Percentiles rank a stretch among this genome's conserved stretches.
These are phyloP conservation scores for Argyra leucocephala DNA, from an alignment of 2,888 invertebrate genomes.

Conservation along the genomic window DNA sequence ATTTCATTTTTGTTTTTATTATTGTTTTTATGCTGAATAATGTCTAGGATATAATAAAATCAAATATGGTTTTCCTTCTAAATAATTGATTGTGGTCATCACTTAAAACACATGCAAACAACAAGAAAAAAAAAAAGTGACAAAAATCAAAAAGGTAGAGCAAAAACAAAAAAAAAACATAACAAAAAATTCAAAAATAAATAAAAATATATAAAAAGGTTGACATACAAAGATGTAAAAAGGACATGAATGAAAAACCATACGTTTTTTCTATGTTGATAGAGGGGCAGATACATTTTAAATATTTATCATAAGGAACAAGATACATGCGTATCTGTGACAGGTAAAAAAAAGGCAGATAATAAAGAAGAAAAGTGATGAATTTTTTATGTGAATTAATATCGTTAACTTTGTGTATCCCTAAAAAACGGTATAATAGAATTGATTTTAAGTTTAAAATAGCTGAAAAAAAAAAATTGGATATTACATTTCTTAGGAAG, in stretches of 20 bases:
- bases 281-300: background rate
- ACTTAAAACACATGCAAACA: background rate
- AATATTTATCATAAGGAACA: background rate
- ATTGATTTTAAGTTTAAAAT: too few species aligned
- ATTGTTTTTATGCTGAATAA: background rate
- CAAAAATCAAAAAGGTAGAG: too few species aligned
- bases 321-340: background rate
- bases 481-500: too few species aligned
- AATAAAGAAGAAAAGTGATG: background rate
- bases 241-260: background rate
- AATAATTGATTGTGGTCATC: constrained; percentile 6
- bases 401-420: background rate
- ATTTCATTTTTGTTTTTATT: too few species aligned
- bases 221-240: background rate
- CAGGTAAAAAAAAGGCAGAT: background rate
- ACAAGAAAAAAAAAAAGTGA: background rate
- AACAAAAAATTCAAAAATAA: background rate
- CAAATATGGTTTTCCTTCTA: background rate
- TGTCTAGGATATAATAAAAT: background rate
- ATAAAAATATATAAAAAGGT: background rate
- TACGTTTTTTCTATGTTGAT: background rate
- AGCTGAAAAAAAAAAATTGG: too few species aligned
- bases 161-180: background rate
- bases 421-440: too few species aligned
- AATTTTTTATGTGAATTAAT: background rate